These are phyloP conservation scores for Leptopilina syphax DNA, from an alignment of 2,888 invertebrate genomes.

Conservation along the genomic window DNA sequence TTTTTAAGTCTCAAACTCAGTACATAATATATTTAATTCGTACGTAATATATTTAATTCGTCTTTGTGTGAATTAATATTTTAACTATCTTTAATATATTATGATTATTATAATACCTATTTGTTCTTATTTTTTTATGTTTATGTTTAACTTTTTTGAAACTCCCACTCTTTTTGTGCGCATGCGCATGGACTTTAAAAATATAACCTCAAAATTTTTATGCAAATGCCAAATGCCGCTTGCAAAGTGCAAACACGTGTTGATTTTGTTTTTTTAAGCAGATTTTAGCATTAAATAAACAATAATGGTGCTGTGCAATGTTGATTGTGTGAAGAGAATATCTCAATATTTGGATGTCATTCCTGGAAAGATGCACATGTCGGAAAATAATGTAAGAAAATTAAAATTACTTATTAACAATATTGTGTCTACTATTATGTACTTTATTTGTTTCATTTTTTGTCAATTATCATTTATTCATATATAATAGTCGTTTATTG, in stretches of 20 bases:
- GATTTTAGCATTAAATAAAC: neutral
- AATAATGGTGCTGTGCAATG: constrained; percentile 71
- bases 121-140: too few relatives aligned
- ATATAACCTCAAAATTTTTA: neutral
- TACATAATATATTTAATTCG: too few relatives aligned
- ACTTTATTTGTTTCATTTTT: neutral
- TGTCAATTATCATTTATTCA: neutral
- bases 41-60: too few relatives aligned
- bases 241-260: constrained; percentile 9
- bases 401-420: neutral
- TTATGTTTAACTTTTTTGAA: too few relatives aligned
- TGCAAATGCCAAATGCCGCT: neutral
- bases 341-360: constrained; percentile 68
- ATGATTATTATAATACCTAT: too few relatives aligned
- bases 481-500: too few relatives aligned
- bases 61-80: too few relatives aligned
- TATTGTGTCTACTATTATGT: neutral
- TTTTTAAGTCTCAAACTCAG: too few relatives aligned
- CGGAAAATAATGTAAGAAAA: constrained; percentile 68
- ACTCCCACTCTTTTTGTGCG: too few relatives aligned
- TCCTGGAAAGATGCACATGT: constrained; percentile 63
- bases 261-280: constrained; percentile 4
- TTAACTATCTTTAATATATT: too few relatives aligned
- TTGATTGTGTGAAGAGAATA: constrained; percentile 70
- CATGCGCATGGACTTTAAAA: too few relatives aligned